Conservation (phyloP, 2,797 vertebrate species). For the Hypotaenidia philippensis region DNA sequence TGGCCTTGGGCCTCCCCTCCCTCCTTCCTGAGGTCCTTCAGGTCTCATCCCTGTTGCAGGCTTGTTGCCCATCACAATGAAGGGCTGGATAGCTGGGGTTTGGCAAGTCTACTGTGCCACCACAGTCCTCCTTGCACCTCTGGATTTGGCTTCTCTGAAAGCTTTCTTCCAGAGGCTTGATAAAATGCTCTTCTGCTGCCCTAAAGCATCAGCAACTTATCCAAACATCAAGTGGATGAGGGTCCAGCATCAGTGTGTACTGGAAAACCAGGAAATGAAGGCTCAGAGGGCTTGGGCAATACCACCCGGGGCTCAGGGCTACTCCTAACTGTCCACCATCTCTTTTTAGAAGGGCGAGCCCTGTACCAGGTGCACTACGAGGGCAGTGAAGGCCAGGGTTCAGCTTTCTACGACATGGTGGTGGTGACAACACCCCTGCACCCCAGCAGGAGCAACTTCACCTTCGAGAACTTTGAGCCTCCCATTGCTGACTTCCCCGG, state of each 20-base stretch:
- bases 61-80: neutral
- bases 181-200: neutral
- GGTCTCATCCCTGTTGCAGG: neutral
- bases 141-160: neutral
- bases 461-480: constrained; percentile 87
- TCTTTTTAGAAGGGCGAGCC: constrained; percentile 83
- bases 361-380: constrained; percentile 90
- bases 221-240: neutral
- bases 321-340: neutral
- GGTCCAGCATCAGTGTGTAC: neutral
- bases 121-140: neutral
- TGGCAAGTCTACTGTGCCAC: neutral
- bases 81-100: neutral
- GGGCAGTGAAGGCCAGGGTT: constrained; percentile 74
- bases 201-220: neutral
- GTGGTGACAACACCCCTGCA: constrained; percentile 92
- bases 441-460: constrained; percentile 83
- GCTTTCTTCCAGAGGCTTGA: neutral
- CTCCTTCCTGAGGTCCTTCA: neutral
- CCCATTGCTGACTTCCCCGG: constrained; percentile 81
- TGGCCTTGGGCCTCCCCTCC: neutral
- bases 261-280: neutral
- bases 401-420: constrained; percentile 92
- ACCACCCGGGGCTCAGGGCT: neutral
- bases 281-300: neutral